These are phyloP conservation scores for Corynorhinus townsendii DNA, from an alignment of 2,113 vertebrate species.

Conservation along the genomic window DNA sequence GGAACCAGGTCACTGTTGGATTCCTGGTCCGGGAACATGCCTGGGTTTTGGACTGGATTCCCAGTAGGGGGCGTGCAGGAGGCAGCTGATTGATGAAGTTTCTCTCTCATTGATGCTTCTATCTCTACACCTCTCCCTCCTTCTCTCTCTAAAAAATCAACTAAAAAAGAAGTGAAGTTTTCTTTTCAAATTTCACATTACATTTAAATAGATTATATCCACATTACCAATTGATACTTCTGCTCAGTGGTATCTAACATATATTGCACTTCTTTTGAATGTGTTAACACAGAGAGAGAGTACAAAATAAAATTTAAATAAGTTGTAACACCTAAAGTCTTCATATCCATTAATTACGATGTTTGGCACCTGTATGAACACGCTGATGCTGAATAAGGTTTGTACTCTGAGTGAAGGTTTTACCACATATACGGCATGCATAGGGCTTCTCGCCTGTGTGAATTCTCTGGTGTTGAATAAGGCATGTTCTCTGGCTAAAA, in stretches of 20 bases:
- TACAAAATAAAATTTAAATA: slow-evolving; percentile 26
- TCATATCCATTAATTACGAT: slow-evolving; percentile 73
- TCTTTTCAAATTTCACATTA: slow-evolving; percentile 40
- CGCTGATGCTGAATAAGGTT: slow-evolving; percentile 73
- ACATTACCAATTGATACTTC: slow-evolving; percentile 8
- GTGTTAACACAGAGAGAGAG: slow-evolving; percentile 22
- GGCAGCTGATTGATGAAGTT: too few relatives aligned
- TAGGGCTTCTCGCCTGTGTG: slow-evolving; percentile 77
- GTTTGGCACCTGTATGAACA: slow-evolving; percentile 67
- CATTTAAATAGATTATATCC: slow-evolving; percentile 5
- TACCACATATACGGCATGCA: slow-evolving; percentile 71
- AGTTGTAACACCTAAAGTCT: slow-evolving; percentile 46
- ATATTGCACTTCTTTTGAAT: slow-evolving; percentile 55
- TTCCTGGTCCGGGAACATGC: too few relatives aligned
- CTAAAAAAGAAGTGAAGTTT: not conserved
- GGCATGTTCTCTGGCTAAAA: slow-evolving; percentile 76
- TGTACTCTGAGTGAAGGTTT: slow-evolving; percentile 72
- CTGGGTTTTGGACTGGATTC: too few relatives aligned
- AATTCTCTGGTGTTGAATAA: slow-evolving; percentile 75
- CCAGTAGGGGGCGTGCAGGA: too few relatives aligned
- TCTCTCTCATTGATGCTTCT: too few relatives aligned
- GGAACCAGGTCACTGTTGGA: too few relatives aligned
- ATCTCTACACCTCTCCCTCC: too few relatives aligned
- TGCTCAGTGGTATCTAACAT: slow-evolving; percentile 10
- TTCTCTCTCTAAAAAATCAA: too few relatives aligned